A percentile compares a stretch with the other conserved stretches of the same genome.
Evolutionary conservation across 2,888 invertebrate species (phyloP).

Genomic region (Octodonta nipae): DNA sequence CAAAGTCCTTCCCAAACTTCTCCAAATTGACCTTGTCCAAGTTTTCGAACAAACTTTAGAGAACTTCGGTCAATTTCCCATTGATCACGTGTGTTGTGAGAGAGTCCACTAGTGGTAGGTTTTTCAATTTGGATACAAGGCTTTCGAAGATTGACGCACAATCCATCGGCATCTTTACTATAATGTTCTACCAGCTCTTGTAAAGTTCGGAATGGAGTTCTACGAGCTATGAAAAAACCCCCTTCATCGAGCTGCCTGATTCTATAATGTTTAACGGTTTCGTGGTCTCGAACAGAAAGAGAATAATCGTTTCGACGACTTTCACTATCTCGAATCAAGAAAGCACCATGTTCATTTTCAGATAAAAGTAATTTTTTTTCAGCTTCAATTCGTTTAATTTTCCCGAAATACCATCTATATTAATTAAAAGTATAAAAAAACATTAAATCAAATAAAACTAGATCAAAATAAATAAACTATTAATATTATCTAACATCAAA

Average conservation of each 20-base stretch:
- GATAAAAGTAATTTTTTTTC: slow-evolving; percentile 93
- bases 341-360: slow-evolving; percentile 97
- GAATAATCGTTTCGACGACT: slow-evolving; percentile 98
- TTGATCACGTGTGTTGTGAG: slow-evolving; percentile 93
- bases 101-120: slow-evolving; percentile 94
- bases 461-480: no score
- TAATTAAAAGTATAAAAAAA: no score
- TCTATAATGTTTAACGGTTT: slow-evolving; percentile 98
- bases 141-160: slow-evolving; percentile 92
- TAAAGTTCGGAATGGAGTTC: slow-evolving; percentile 92
- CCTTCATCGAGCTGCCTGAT: slow-evolving; percentile 97
- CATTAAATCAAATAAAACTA: no score
- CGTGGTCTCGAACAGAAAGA: slow-evolving; percentile 86
- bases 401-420: slow-evolving; percentile 99
- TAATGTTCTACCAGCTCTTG: slow-evolving; percentile 97
- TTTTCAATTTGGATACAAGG: slow-evolving; percentile 96
- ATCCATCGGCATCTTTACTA: slow-evolving; percentile 92
- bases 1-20: slow-evolving; percentile 99
- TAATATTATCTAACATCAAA: no score
- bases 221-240: slow-evolving; percentile 95
- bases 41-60: slow-evolving; percentile 89
- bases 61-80: slow-evolving; percentile 98
- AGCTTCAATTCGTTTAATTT: slow-evolving; percentile 98
- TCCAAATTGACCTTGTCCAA: slow-evolving; percentile 98
- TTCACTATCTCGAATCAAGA: slow-evolving; percentile 96